Conservation (phyloP, 2,888 invertebrate species). For the Pollenia griseotomentosa region DNA sequence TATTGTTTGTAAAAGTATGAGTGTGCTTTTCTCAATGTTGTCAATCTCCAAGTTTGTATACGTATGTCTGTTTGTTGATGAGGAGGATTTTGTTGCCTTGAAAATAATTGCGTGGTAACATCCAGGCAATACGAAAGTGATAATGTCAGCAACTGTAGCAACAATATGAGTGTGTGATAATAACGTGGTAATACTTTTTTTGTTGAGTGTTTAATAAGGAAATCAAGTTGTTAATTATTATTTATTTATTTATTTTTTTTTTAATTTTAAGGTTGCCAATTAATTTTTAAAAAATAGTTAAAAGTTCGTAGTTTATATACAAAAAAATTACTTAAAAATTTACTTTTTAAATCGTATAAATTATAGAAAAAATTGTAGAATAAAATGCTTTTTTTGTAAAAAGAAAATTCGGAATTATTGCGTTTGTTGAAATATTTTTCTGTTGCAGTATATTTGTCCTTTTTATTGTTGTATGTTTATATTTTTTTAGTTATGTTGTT, state of each 20-base stretch:
- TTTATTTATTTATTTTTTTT: neutral
- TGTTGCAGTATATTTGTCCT: constrained; percentile 29
- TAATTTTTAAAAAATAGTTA: neutral
- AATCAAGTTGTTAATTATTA: no score
- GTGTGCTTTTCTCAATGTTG: neutral
- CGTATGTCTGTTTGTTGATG: neutral
- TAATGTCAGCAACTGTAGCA: constrained; percentile 20
- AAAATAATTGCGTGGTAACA: neutral
- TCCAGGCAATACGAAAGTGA: constrained; percentile 17
- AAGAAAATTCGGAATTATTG: constrained; percentile 13
- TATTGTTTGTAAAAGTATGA: neutral
- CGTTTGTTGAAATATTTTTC: constrained; percentile 11
- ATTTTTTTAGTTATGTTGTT: constrained; percentile 7
- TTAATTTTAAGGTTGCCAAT: no score
- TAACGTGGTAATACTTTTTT: neutral
- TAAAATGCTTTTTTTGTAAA: constrained; percentile 52
- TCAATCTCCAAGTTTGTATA: neutral
- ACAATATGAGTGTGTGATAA: neutral
- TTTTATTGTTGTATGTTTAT: constrained; percentile 6
- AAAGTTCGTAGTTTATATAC: neutral
- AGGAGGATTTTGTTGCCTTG: no score
- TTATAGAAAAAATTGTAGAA: constrained; percentile 21
- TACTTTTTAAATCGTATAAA: neutral
- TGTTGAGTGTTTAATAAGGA: no score
- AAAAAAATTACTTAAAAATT: constrained; percentile 25